Percentiles rank a stretch among this genome's conserved stretches.
Evolutionary conservation across 2,113 vertebrate species (phyloP).

Genomic region (Paramisgurnus dabryanus): DNA sequence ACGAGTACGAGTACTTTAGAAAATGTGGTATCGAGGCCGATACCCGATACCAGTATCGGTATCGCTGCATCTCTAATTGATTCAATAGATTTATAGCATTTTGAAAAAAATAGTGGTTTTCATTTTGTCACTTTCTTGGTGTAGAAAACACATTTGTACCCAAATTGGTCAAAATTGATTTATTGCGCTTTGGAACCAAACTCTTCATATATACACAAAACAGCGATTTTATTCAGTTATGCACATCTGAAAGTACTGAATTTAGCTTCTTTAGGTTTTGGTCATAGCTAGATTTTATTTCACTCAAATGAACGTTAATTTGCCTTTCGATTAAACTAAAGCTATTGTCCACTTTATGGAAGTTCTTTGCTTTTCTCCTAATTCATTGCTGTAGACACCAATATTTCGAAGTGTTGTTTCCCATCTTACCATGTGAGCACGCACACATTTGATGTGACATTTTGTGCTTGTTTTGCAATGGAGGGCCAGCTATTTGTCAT

Average conservation of each 20-base stretch:
- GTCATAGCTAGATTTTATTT: slow-evolving; percentile 1
- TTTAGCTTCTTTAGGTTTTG: neutral
- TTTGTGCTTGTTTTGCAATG: slow-evolving; percentile 33
- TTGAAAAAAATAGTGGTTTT: too few relatives aligned
- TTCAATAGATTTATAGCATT: too few relatives aligned
- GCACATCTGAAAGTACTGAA: slow-evolving; percentile 13
- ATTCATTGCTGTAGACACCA: slow-evolving; percentile 14
- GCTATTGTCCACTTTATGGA: neutral
- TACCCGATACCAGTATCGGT: too few relatives aligned
- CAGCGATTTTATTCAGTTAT: too few relatives aligned
- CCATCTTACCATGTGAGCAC: slow-evolving; percentile 14
- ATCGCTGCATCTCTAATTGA: too few relatives aligned
- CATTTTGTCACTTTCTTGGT: too few relatives aligned
- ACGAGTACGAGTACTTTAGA: too few relatives aligned
- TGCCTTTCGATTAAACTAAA: neutral
- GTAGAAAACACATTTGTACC: too few relatives aligned
- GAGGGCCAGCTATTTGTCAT: slow-evolving; percentile 46
- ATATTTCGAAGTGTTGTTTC: slow-evolving; percentile 23
- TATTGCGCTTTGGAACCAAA: neutral
- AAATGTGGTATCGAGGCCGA: too few relatives aligned
- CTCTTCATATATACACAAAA: neutral
- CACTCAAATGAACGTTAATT: neutral
- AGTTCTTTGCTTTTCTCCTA: neutral
- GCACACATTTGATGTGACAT: slow-evolving; percentile 36
- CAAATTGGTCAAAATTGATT: too few relatives aligned